Evolutionary conservation across 37 sponge, comb jelly and placozoan genomes (phyloP).

Genomic region (Theonella swinhoei): DNA sequence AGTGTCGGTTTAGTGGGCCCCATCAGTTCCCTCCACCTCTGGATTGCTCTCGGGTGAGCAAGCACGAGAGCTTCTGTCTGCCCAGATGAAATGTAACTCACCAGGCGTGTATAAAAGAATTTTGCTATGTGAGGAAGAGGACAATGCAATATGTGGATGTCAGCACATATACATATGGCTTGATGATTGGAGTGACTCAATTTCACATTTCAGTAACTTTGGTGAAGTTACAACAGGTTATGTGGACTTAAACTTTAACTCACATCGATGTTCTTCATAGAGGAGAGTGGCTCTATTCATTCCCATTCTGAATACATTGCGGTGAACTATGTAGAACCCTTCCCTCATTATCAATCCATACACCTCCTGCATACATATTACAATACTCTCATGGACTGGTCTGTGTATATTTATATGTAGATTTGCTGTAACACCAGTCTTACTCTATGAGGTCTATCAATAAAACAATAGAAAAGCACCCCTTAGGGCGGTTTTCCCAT

Average conservation of each 20-base stretch:
- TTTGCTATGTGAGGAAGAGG: constrained; percentile 50
- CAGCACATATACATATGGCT: not conserved
- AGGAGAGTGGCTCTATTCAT: constrained; percentile 43
- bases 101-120: constrained; percentile 64
- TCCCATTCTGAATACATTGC: not conserved
- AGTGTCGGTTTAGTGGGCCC: constrained; percentile 75
- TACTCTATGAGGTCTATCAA: too few relatives aligned
- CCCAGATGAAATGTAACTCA: constrained; percentile 52
- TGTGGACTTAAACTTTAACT: too few relatives aligned
- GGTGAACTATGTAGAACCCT: constrained; percentile 53
- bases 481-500: too few relatives aligned
- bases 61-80: constrained; percentile 62
- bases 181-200: too few relatives aligned
- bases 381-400: too few relatives aligned
- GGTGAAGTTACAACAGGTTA: too few relatives aligned
- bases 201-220: too few relatives aligned
- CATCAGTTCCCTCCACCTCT: constrained; percentile 75
- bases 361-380: constrained; percentile 64
- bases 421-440: too few relatives aligned
- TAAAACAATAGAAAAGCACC: too few relatives aligned
- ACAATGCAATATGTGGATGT: not conserved
- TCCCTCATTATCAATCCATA: constrained; percentile 23
- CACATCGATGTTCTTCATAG: constrained; percentile 67
- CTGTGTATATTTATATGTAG: too few relatives aligned
- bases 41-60: constrained; percentile 61